Base-by-base conservation (phyloP, 2,113 vertebrate species). In the Microcebus murinus region DNA sequence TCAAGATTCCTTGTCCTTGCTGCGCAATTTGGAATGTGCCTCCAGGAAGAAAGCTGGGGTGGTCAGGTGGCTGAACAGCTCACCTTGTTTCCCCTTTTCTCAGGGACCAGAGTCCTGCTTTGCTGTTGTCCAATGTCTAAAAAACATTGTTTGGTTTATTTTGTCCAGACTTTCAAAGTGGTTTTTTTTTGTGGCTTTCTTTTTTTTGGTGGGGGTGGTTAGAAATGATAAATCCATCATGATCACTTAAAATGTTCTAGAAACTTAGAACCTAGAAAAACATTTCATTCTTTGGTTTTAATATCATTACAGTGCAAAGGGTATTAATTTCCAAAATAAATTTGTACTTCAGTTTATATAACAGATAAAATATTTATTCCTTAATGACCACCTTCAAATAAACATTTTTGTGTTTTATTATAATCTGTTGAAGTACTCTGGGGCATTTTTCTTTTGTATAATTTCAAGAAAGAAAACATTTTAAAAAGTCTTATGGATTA, bases 251-350 rank as follows among this genome's bases (percentile, higher is more conserved):
- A 76, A 76, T 70, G 31, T 36, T 70, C 34, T 55, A 48, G 42
- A 73, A 91, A 87, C 27, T 87, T 80, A 91, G 82, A 91, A 65
- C 52, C 83, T 65, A 74, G 55, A 90, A 96, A 89, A 96, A 90
- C 29, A 71, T 57, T 87, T 94, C 50, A 92, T 89, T 84, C 79
- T 45, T 77, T 91, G 52, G 79, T 83, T 87, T 83, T 77, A 94
- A 87, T 82, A 67, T 68, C 25, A 90, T 87, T 79, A 39, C 73
- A 82, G 7, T 68, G 3, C 39, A 91, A 39, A 88, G 34, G 11
- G 48, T 61, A 52, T 76, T 82, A 70, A 81, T 63, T 42, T 91
- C 14, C 48, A 71, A 73, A 90, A 81, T 80, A 93, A 36, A 86
- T 39, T 52, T 80, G 21, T 79, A 52, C n/a, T 63, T 87, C 21